These are phyloP conservation scores for Anarhynchus alexandrinus DNA, from an alignment of 2,113 vertebrate species.

Conservation along the genomic window DNA sequence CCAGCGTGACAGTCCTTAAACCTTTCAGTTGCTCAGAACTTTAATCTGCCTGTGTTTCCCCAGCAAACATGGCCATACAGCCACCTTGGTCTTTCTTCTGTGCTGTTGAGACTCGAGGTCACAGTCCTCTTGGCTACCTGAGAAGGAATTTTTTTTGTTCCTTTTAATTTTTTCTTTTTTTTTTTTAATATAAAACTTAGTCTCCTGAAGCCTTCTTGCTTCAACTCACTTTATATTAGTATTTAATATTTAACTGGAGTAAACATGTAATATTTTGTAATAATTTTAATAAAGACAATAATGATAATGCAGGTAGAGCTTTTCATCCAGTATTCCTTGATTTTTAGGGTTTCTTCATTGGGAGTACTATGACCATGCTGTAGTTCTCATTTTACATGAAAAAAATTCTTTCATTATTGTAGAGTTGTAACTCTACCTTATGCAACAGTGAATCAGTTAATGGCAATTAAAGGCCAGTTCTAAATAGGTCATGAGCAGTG, in stretches of 20 bases:
- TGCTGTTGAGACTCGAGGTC: background rate
- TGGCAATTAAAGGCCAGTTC: constrained; percentile 18
- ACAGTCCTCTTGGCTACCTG: background rate
- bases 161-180: background rate
- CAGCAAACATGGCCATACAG: background rate
- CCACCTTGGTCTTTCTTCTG: background rate
- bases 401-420: background rate
- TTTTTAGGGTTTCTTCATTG: background rate
- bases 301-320: background rate
- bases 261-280: background rate
- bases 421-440: background rate
- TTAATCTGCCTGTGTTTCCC: background rate
- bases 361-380: background rate
- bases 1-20: background rate
- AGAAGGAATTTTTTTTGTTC: background rate
- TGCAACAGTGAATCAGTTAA: constrained; percentile 3
- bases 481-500: constrained; percentile 46
- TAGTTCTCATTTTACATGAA: background rate
- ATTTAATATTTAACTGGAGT: background rate
- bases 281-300: background rate
- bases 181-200: background rate
- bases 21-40: background rate
- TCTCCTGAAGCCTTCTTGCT: background rate
- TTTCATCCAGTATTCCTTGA: background rate
- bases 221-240: background rate